phyloP scores from a whole-genome alignment of 2,797 vertebrate species.

The Carduelis carduelis region DNA sequence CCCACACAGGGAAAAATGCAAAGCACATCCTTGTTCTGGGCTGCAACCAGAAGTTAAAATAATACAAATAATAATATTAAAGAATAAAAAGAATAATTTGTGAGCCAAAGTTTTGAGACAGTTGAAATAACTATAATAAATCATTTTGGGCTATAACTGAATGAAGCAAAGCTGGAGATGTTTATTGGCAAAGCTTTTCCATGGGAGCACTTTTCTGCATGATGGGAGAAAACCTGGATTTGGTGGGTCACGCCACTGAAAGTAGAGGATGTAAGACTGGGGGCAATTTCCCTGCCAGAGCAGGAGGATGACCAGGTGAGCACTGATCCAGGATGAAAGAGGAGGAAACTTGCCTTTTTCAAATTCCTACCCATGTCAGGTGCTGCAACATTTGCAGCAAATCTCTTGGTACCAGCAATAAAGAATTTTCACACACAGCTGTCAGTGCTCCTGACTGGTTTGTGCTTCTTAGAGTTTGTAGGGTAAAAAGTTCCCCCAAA shows the following conservation, averaged over 20 bases:
- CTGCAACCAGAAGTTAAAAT: not conserved
- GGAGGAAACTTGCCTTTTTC: not conserved
- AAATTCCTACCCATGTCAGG: not conserved
- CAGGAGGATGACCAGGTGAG: not conserved
- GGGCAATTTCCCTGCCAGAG: not conserved
- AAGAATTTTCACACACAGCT: not conserved
- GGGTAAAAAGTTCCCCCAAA: not conserved
- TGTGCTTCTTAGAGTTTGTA: not conserved
- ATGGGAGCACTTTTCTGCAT: not conserved
- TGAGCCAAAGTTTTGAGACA: not conserved
- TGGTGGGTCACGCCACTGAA: not conserved
- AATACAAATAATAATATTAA: slow-evolving; percentile 29
- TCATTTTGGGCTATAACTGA: not conserved
- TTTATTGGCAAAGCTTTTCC: not conserved
- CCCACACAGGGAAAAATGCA: not conserved
- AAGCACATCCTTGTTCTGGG: not conserved
- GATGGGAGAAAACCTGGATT: not conserved
- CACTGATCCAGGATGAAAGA: not conserved
- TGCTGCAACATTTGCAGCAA: not conserved
- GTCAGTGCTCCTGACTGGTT: not conserved
- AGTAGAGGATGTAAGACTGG: not conserved
- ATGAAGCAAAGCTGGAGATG: not conserved
- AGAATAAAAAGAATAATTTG: slow-evolving; percentile 16
- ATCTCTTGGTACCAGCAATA: not conserved
- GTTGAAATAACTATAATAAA: slow-evolving; percentile 58